phyloP scores from a whole-genome alignment of 2,113 vertebrate species.

The Glareola pratincola region DNA sequence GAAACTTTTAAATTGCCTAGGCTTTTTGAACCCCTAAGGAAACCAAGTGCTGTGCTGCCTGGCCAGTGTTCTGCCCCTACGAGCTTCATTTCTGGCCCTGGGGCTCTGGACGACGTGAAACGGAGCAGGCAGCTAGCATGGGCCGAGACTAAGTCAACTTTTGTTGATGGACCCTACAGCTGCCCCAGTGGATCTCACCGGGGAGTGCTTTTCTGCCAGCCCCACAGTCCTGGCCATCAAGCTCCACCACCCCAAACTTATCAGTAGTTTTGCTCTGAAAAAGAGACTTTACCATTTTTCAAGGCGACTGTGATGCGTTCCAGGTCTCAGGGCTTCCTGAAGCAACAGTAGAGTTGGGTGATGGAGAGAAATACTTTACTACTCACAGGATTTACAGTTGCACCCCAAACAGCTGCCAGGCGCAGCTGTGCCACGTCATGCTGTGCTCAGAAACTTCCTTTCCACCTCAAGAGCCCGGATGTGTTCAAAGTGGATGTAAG shows the following conservation, averaged over 20 bases:
- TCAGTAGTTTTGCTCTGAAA: neutral
- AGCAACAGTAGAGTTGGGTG: neutral
- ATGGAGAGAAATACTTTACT: neutral
- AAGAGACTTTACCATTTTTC: neutral
- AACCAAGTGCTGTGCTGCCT: neutral
- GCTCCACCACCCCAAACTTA: neutral
- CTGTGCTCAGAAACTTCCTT: rapidly evolving
- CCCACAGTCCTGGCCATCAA: neutral
- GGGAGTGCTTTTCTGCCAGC: neutral
- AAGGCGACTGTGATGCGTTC: neutral
- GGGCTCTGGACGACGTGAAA: neutral
- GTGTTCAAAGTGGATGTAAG: neutral
- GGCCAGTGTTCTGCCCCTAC: neutral
- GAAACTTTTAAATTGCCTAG: neutral
- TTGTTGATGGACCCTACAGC: neutral
- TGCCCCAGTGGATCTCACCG: neutral
- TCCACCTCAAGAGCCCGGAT: rapidly evolving
- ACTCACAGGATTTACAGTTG: neutral
- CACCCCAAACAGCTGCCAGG: neutral
- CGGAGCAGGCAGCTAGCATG: neutral
- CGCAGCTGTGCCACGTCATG: neutral
- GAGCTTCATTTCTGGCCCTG: neutral
- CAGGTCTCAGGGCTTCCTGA: neutral
- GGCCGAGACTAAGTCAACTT: neutral
- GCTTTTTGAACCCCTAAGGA: neutral